Evolutionary conservation across 2,113 vertebrate species (phyloP).

Genomic region (Gymnorhina tibicen): DNA sequence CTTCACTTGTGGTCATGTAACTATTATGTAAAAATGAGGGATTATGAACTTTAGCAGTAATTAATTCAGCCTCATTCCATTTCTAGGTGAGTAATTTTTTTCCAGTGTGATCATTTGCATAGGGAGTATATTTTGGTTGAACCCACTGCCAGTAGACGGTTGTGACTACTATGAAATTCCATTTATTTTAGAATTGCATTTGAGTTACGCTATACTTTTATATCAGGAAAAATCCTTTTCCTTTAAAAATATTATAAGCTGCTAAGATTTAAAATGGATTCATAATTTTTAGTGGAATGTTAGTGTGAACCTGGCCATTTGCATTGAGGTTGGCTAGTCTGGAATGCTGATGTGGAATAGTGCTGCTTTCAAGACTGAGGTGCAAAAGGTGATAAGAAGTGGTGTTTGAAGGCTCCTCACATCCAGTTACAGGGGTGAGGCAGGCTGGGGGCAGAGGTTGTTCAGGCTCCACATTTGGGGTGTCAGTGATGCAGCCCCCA

Average conservation of each 20-base stretch:
- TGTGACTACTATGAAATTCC: background rate
- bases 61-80: slow-evolving; percentile 43
- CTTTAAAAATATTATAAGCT: background rate
- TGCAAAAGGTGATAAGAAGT: background rate
- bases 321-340: background rate
- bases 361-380: background rate
- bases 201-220: background rate
- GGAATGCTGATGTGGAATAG: background rate
- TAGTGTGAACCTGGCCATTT: background rate
- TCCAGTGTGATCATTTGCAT: background rate
- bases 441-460: background rate
- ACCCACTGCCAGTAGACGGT: background rate
- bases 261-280: background rate
- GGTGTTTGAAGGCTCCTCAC: background rate
- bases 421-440: accelerated
- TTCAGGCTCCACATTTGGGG: background rate
- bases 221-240: background rate
- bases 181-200: background rate
- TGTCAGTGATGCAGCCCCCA: background rate
- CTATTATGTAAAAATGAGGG: slow-evolving; percentile 36
- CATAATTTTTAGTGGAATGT: background rate
- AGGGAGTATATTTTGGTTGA: background rate
- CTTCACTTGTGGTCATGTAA: slow-evolving; percentile 29
- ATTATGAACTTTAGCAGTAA: slow-evolving; percentile 46
- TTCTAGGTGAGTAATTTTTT: background rate